phyloP scores from a whole-genome alignment of 2,797 vertebrate genomes.

The Falco columbarius region DNA sequence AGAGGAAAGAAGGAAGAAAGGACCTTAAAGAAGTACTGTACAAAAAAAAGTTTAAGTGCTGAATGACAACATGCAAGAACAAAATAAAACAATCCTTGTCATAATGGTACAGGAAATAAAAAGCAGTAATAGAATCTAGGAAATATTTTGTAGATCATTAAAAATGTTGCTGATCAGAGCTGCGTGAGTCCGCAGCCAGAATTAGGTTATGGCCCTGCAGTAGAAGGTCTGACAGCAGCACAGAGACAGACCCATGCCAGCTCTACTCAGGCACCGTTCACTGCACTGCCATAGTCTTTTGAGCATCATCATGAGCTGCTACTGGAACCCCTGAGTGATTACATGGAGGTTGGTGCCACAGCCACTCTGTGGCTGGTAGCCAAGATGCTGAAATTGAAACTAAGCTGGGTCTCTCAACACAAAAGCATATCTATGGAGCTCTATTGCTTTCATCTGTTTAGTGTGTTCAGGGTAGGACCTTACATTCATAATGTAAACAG shows the following conservation, averaged over 20 bases:
- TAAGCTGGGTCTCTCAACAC: neutral
- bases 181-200: neutral
- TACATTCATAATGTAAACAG: neutral
- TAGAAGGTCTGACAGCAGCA: neutral
- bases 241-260: neutral
- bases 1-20: neutral
- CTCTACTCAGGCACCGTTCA: neutral
- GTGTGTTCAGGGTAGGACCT: neutral
- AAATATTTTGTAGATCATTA: constrained; percentile 4
- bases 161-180: neutral
- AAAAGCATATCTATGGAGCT: neutral
- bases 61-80: neutral
- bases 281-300: neutral
- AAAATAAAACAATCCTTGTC: neutral
- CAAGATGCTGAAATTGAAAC: neutral
- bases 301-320: neutral
- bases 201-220: constrained; percentile 27
- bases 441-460: neutral
- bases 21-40: neutral
- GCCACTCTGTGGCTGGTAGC: neutral
- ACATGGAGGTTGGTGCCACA: neutral
- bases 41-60: neutral
- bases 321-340: neutral
- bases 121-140: constrained; percentile 7
- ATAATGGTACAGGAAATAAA: constrained; percentile 3